A percentile compares a stretch with the other conserved stretches of the same genome.
Evolutionary conservation across 2,888 invertebrate species (phyloP).

Genomic region (Chymomyza procnemis): DNA sequence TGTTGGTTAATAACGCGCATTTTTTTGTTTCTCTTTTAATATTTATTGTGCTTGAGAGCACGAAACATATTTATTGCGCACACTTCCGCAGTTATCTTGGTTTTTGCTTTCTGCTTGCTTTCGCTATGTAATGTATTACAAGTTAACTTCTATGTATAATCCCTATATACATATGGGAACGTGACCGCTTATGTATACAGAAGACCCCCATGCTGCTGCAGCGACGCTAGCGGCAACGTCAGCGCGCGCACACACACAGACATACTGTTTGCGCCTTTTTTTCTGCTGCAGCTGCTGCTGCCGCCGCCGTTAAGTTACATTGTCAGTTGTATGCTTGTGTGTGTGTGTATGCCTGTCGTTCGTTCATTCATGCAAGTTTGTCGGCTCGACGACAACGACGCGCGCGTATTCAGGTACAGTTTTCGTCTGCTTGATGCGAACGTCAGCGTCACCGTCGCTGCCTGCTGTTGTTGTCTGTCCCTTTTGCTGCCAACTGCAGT

Average conservation of each 20-base stretch:
- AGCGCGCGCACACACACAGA: conserved; percentile 30
- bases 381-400: conserved; percentile 28
- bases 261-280: conserved; percentile 54
- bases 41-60: conserved; percentile 50
- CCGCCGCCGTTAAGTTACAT: not conserved
- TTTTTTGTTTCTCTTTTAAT: conserved; percentile 26
- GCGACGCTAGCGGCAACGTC: conserved; percentile 43
- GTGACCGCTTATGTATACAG: conserved; percentile 64
- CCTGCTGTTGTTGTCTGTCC: conserved; percentile 21
- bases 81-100: conserved; percentile 52
- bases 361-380: conserved; percentile 64
- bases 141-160: conserved; percentile 42
- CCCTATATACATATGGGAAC: conserved; percentile 52
- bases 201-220: conserved; percentile 65
- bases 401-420: conserved; percentile 65
- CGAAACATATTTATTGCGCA: conserved; percentile 53
- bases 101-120: conserved; percentile 59
- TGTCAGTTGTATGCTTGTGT: not conserved
- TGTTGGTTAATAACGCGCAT: conserved; percentile 21
- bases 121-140: conserved; percentile 45
- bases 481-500: conserved; percentile 43
- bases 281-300: conserved; percentile 50
- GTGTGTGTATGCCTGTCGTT: conserved; percentile 35
- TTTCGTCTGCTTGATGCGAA: conserved; percentile 39
- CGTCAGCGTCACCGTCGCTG: conserved; percentile 28